Conservation (phyloP, 2,888 invertebrate species). For the Pyralis farinalis region DNA sequence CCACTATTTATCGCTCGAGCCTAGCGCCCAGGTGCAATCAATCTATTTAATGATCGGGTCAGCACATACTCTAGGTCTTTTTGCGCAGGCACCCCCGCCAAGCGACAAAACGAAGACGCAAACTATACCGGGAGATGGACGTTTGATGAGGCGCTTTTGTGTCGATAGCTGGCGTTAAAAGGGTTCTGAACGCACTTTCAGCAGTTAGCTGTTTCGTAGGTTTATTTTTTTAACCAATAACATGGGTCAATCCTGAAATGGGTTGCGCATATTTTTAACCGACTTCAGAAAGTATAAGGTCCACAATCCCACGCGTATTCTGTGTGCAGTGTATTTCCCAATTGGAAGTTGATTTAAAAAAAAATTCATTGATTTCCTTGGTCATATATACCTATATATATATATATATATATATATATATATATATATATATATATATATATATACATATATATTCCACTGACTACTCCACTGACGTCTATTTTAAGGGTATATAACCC, state of each 20-base stretch:
- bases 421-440: too few species aligned
- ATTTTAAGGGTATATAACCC: too few species aligned
- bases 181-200: constrained; percentile 64
- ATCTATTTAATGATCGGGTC: constrained; percentile 82
- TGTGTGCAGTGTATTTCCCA: too few species aligned
- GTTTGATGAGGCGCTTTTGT: constrained; percentile 80
- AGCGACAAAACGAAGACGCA: constrained; percentile 62
- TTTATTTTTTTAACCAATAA: constrained; percentile 35
- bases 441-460: too few species aligned
- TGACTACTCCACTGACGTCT: too few species aligned
- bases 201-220: constrained; percentile 30
- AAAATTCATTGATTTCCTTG: too few species aligned
- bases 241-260: constrained; percentile 27
- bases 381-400: too few species aligned
- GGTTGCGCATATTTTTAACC: too few species aligned
- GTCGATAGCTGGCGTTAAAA: constrained; percentile 68
- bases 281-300: too few species aligned
- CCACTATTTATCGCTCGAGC: constrained; percentile 80
- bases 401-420: too few species aligned
- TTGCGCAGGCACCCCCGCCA: constrained; percentile 52
- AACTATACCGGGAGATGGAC: constrained; percentile 66
- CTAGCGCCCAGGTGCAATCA: constrained; percentile 80
- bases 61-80: constrained; percentile 76
- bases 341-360: too few species aligned
- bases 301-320: too few species aligned